Base-by-base conservation (phyloP, 1,140 invertebrate genomes). In the Acromyrmex heyeri region DNA sequence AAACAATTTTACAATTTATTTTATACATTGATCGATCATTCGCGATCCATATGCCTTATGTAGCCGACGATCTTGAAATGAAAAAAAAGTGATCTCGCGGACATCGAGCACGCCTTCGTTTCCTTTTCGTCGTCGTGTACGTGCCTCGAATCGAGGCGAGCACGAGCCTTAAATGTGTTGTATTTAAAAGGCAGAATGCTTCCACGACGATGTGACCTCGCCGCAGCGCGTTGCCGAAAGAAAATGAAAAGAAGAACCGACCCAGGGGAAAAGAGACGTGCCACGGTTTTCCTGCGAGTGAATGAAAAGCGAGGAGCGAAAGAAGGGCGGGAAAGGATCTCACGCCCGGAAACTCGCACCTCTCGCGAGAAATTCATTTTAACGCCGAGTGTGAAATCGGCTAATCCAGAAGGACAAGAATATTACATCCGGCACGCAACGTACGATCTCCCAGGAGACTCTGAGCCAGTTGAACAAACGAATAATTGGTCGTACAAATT, bases 91-190 rank as follows among this genome's bases (percentile, higher is more conserved):
- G 34, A 69, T 69, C n/a, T 53, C 27, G 65, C 38, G 62, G n/a
- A 34, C 76, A 34, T 12, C n/a, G 30, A 76, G n/a, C 55, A 30
- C 72, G 44, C 76, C 21, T 18, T 24, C 38, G 65, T 69, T 77
- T 77, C 75, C 75, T 77, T 77, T 77, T 81, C 77, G 50, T 67
- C 62, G 62, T 57, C 77, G n/a, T 14, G 27, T 48, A 81, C 77
- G 77, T 81, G 77, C 64, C 8, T 55, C 48, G 77, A 69, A 81
- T 81, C 48, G 62, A 81, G 77, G 77, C 64, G 64, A 81, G 48
- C 21, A 4, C 62, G 48, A 67, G 48, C 64, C 62, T 81, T 81
- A 81, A 81, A 81, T 30, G 77, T 64, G 50, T n/a, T 48, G 48
- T 64, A 61, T 81, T 81, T 81, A 69, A 81, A 55, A 81, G 67